A percentile compares a stretch with the other conserved stretches of the same genome.
These are phyloP conservation scores for Galleria mellonella DNA, from an alignment of 1,140 invertebrate species.

Conservation along the genomic window DNA sequence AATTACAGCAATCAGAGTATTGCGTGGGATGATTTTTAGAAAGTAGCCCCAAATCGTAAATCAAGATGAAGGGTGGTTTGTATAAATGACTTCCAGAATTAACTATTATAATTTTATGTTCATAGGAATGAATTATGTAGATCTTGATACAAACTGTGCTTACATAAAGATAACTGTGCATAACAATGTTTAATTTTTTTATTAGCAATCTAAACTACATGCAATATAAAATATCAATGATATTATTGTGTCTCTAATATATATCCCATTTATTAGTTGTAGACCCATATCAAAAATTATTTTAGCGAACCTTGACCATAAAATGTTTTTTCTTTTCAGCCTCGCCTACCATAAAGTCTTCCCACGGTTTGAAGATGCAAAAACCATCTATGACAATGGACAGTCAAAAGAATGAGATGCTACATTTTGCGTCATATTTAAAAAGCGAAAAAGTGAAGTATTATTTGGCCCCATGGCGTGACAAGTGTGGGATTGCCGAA, in stretches of 20 bases:
- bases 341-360: constrained; percentile 14
- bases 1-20: constrained; percentile 43
- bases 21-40: constrained; percentile 21
- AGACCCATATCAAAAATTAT: background rate
- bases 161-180: no score
- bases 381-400: constrained; percentile 33
- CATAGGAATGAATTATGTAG: background rate
- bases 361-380: constrained; percentile 43
- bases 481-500: constrained; percentile 47
- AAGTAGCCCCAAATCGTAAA: constrained; percentile 7
- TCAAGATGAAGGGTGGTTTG: constrained; percentile 2
- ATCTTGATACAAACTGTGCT: background rate
- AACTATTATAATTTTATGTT: background rate
- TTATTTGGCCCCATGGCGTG: constrained; percentile 34
- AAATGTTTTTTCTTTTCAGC: constrained; percentile 22
- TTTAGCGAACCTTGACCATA: background rate
- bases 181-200: no score
- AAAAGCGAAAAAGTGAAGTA: constrained; percentile 35
- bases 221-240: no score
- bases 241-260: no score
- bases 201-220: no score
- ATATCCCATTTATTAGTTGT: background rate
- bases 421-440: constrained; percentile 37
- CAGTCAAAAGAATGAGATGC: constrained; percentile 18
- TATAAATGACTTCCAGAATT: constrained; percentile 1